A percentile compares a stretch with the other conserved stretches of the same genome.
phyloP scores from a whole-genome alignment of 2,888 invertebrate genomes.

The Operophtera brumata region DNA sequence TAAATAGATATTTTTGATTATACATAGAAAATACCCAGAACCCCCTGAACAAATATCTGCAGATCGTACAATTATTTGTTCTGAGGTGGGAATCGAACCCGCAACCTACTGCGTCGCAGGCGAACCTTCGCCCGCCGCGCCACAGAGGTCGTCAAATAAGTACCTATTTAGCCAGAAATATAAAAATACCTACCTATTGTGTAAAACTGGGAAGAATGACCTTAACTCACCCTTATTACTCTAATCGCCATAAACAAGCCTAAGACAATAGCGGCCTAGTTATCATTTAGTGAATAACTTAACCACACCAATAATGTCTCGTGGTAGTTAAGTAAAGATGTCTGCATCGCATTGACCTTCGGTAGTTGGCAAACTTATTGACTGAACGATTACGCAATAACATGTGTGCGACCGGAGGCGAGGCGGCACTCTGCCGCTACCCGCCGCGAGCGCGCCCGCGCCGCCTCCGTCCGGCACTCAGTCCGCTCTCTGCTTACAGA shows the following conservation, averaged over 20 bases:
- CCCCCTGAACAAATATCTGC: too few relatives aligned
- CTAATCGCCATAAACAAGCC: slow-evolving; percentile 43
- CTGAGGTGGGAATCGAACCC: too few relatives aligned
- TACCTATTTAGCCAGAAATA: too few relatives aligned
- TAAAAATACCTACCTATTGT: neutral
- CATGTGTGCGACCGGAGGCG: slow-evolving; percentile 55
- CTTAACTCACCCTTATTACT: slow-evolving; percentile 33
- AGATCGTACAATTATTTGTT: too few relatives aligned
- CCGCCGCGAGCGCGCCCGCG: slow-evolving; percentile 61
- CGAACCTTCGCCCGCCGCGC: too few relatives aligned
- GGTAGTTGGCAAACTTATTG: slow-evolving; percentile 75
- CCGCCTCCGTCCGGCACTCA: slow-evolving; percentile 35
- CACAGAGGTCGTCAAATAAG: too few relatives aligned
- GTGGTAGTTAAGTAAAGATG: slow-evolving; percentile 64
- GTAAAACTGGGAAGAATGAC: neutral
- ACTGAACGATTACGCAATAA: slow-evolving; percentile 72
- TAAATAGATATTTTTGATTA: too few relatives aligned
- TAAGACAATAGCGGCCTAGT: slow-evolving; percentile 59
- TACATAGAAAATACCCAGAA: too few relatives aligned
- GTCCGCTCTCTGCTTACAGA: slow-evolving; percentile 79
- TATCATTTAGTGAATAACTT: slow-evolving; percentile 63
- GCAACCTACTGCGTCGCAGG: too few relatives aligned
- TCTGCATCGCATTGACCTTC: slow-evolving; percentile 74
- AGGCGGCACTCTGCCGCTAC: slow-evolving; percentile 55
- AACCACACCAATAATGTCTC: slow-evolving; percentile 47